phyloP scores from a whole-genome alignment of 2,797 vertebrate species.

The Pelodytes ibericus region DNA sequence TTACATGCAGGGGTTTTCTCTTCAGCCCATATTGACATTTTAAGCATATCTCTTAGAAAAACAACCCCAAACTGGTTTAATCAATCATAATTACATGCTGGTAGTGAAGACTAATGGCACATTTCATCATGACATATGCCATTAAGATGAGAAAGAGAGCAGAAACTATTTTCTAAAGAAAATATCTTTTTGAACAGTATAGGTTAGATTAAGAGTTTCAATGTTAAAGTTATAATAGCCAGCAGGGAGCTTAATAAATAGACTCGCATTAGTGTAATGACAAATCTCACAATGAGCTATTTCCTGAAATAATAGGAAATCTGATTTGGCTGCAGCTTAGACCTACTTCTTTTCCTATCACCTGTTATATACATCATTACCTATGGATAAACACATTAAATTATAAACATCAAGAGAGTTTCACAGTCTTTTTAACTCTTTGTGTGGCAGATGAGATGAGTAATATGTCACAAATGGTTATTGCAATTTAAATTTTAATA shows the following conservation, averaged over 20 bases:
- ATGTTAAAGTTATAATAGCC: not conserved
- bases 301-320: constrained; percentile 22
- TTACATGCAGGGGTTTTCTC: no score
- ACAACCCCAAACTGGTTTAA: constrained; percentile 17
- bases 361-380: not conserved
- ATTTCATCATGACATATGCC: constrained; percentile 7
- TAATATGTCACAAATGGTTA: no score
- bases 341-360: not conserved
- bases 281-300: constrained; percentile 27
- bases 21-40: not conserved
- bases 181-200: constrained; percentile 20
- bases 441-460: no score
- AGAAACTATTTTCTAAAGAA: constrained; percentile 21
- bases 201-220: not conserved
- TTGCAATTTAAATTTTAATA: no score
- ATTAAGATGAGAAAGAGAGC: constrained; percentile 12
- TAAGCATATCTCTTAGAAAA: not conserved
- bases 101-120: not conserved
- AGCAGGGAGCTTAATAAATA: constrained; percentile 13
- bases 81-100: constrained; percentile 6
- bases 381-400: constrained; percentile 4
- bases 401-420: not conserved
- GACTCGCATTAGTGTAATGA: constrained; percentile 26
- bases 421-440: no score
- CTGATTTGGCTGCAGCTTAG: no score